A percentile compares a stretch with the other conserved stretches of the same genome.
These are phyloP conservation scores for Anoncus sp. DNA, from an alignment of 2,888 invertebrate species.

Conservation along the genomic window DNA sequence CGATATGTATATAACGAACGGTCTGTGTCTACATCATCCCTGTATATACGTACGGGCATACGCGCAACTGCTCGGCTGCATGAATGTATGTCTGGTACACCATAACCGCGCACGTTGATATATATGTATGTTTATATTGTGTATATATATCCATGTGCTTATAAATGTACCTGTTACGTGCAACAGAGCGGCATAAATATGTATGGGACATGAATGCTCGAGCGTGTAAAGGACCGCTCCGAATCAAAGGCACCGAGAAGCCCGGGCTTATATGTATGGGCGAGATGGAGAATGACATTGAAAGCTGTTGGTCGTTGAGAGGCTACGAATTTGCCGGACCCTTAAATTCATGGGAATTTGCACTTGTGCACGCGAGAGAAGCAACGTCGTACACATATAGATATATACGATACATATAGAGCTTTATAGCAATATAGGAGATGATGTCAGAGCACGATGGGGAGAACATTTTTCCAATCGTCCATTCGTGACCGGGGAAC, in stretches of 20 bases:
- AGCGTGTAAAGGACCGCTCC: constrained; percentile 72
- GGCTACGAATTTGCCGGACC: constrained; percentile 11
- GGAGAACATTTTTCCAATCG: constrained; percentile 57
- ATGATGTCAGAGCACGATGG: constrained; percentile 23
- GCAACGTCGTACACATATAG: too few species aligned
- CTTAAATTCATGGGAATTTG: constrained; percentile 36
- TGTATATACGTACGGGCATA: neutral
- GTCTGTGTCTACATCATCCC: constrained; percentile 4
- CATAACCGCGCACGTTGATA: neutral
- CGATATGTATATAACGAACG: constrained; percentile 30
- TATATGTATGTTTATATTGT: too few species aligned
- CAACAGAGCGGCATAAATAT: constrained; percentile 78
- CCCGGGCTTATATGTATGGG: constrained; percentile 7
- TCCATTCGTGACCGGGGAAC: constrained; percentile 52
- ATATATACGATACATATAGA: neutral
- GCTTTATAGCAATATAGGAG: constrained; percentile 22
- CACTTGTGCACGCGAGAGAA: constrained; percentile 14
- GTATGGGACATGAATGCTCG: constrained; percentile 82
- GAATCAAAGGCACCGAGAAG: constrained; percentile 39
- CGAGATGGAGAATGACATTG: constrained; percentile 21
- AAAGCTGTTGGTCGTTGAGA: constrained; percentile 9
- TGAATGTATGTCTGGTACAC: neutral
- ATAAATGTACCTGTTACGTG: constrained; percentile 74
- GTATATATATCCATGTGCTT: constrained; percentile 4
- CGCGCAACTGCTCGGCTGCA: constrained; percentile 10